A percentile compares a stretch with the other conserved stretches of the same genome.
These are phyloP conservation scores for Cynodonichthys magdalenae DNA, from an alignment of 2,797 vertebrate species.

Conservation along the genomic window DNA sequence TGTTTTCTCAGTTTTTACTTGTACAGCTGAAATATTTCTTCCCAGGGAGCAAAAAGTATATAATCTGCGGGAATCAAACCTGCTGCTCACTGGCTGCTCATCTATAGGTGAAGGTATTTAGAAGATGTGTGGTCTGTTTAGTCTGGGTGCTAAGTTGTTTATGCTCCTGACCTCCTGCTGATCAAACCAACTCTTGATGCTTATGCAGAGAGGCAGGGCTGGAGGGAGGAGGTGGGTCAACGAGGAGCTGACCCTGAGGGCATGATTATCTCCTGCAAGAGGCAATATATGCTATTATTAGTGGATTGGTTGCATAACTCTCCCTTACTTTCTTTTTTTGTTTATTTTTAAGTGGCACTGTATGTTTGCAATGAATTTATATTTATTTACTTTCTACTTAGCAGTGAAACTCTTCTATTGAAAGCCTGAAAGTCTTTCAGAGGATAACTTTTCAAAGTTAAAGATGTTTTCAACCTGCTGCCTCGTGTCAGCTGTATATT, in stretches of 20 bases:
- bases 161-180: slow-evolving; percentile 50
- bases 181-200: slow-evolving; percentile 23
- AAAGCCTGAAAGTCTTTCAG: slow-evolving; percentile 20
- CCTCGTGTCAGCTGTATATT: slow-evolving; percentile 39
- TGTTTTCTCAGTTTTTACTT: neutral
- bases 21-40: neutral
- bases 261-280: slow-evolving; percentile 37
- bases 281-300: slow-evolving; percentile 25
- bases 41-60: neutral
- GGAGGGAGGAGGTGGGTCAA: slow-evolving; percentile 44
- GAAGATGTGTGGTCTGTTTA: slow-evolving; percentile 81
- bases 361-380: neutral
- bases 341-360: neutral
- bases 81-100: slow-evolving; percentile 35
- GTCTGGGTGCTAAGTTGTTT: slow-evolving; percentile 71
- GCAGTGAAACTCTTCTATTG: too few species aligned
- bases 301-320: slow-evolving; percentile 41
- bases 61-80: slow-evolving; percentile 25
- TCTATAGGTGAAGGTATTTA: slow-evolving; percentile 60
- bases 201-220: slow-evolving; percentile 17
- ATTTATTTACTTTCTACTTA: too few species aligned
- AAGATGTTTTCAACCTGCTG: slow-evolving; percentile 49
- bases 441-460: slow-evolving; percentile 39
- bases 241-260: slow-evolving; percentile 58
- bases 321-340: slow-evolving; percentile 33